Base-by-base conservation (phyloP, 1,140 invertebrate genomes). In the Drosophila sp. region DNA sequence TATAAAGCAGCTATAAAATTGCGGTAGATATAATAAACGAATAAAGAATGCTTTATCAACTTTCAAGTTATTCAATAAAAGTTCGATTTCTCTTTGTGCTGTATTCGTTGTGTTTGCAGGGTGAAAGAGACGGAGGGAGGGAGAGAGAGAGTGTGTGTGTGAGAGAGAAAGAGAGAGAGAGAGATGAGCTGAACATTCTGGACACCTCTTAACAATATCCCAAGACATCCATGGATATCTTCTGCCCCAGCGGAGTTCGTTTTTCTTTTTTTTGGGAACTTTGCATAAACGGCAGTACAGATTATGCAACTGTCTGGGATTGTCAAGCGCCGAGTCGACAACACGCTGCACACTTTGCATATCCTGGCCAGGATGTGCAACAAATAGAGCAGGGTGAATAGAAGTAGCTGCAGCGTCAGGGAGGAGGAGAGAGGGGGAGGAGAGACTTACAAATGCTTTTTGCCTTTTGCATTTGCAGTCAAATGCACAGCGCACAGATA, bases 251-350 rank as follows among this genome's bases (percentile, higher is more conserved):
- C 40, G 27, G 46, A 76, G n/a, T n/a, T n/a, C 56, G 61, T 77
- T 56, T 43, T 58, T 67, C 54, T 71, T 67, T 45, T 29, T 46
- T 14, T 48, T 45, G 65, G 34, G 48, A 71, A 78, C 78, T 87
- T 89, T 82, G 82, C 82, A 89, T 87, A 87, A 87, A 87, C 76
- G 82, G 62, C 76, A 89, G 75, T 82, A 71, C 83, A 87, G 82
- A 87, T 87, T 87, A 87, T 87, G 82, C 83, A 87, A 89, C 83
- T 87, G 83, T 89, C 82, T 87, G 79, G 69, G 79, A 72, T 76
- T 78, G 76, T 78, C 72, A 72, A 76, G 76, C 72, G 56, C 36
- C 50, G 53, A 65, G 57, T 65, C 58, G 72, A 72, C 67, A 72
- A 78, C 66, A 78, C 72, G 57, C 67, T 65, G 74, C 67, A 89